These are phyloP conservation scores for Vanessa tameamea DNA, from an alignment of 1,140 invertebrate genomes.

Conservation along the genomic window DNA sequence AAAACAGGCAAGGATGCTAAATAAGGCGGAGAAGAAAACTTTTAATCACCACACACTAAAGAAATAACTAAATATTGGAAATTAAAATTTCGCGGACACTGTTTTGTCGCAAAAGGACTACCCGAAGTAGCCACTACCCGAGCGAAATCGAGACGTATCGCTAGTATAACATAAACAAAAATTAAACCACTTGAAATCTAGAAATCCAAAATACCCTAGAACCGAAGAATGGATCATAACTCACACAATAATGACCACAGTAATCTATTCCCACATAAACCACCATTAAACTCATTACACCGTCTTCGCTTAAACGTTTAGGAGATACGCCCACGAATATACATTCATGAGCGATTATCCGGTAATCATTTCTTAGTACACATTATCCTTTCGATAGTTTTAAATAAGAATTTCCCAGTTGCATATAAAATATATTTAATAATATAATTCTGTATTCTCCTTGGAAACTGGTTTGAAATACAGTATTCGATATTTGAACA, in stretches of 20 bases:
- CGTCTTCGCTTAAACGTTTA: constrained; percentile 26
- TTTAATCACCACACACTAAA: too few relatives aligned
- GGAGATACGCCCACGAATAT: constrained; percentile 23
- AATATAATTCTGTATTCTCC: neutral
- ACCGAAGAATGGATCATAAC: constrained; percentile 21
- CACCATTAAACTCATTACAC: constrained; percentile 29
- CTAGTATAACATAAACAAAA: neutral
- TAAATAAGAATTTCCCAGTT: constrained; percentile 15
- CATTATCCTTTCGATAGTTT: constrained; percentile 29
- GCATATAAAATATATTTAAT: neutral
- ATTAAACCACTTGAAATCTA: constrained; percentile 25
- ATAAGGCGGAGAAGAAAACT: too few relatives aligned
- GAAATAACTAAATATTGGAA: too few relatives aligned
- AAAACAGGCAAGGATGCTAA: too few relatives aligned
- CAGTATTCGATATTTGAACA: too few relatives aligned
- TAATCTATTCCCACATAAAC: constrained; percentile 37
- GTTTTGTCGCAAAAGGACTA: too few relatives aligned
- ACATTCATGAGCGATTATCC: constrained; percentile 29
- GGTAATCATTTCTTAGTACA: constrained; percentile 28
- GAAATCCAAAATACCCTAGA: constrained; percentile 13
- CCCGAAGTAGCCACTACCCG: too few relatives aligned
- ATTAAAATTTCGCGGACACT: too few relatives aligned
- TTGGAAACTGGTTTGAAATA: too few relatives aligned
- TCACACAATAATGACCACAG: constrained; percentile 30
- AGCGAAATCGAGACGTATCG: too few relatives aligned